Base-by-base conservation (phyloP, 2,888 invertebrate genomes). In the Coelopa pilipes region DNA sequence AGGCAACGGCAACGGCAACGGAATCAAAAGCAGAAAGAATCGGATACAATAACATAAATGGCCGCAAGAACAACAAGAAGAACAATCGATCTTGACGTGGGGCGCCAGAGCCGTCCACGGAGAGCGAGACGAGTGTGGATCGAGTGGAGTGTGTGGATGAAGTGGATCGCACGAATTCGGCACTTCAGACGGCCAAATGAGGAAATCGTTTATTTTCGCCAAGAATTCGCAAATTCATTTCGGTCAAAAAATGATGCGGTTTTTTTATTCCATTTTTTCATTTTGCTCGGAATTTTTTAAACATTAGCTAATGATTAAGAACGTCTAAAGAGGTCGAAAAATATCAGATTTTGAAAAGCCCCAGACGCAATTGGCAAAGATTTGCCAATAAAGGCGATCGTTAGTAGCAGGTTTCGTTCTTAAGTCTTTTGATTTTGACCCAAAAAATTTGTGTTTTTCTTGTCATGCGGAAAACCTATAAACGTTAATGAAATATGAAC, bases 191-290 rank as follows among this genome's bases (percentile, higher is more conserved):
- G 7, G 47, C 45, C 49, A 70, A 74, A 65, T 74, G 70, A 57
- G 65, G 67, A 53, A 74, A 71, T 62, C 59, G 17, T 45, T 53
- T 71, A 55, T 60, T 67, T 74, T 71, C 50, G 45, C 45, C 4
- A 34, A 57, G 46, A 74, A 70, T 74, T 74, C 50, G 59, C 12
- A 17, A 17, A 66, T 65, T 24, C 34, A 21, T 66, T 19, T 7
- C 24, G 57, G 1, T n/a, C 12, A 19, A 59, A 17, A 59, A 21
- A 59, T 12, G 21, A 21, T 59, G 57, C 1, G 2, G 11, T 9
- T 57, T 13, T n/a, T 53, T n/a, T 3, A n/a, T 53, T 3, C n/a
- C 3, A n/a, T n/a, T 57, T 17, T 57, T 57, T 57, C 1, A 17
- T 13, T 59, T 21, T 59, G 17, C n/a, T n/a, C 17, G 12, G 24